Evolutionary conservation across 2,113 vertebrate species (phyloP).

Genomic region (Syngnathoides biaculeatus): DNA sequence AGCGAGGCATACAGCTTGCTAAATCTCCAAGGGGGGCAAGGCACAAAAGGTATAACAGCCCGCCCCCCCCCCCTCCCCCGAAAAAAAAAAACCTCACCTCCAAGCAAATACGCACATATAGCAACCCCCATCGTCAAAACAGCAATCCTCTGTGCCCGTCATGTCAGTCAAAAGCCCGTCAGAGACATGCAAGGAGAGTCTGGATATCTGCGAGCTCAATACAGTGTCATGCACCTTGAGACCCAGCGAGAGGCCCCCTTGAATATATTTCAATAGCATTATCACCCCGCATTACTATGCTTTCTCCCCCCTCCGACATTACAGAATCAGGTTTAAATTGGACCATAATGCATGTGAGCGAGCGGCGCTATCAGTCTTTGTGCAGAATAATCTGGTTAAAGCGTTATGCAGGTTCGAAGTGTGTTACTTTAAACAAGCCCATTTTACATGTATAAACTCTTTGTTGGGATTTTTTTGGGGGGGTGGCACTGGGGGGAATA

Average conservation of each 20-base stretch:
- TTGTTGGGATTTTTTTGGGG: conserved; percentile 3
- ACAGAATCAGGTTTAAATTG: conserved; percentile 56
- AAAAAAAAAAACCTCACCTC: conserved; percentile 44
- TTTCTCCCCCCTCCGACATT: conserved; percentile 39
- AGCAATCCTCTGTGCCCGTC: conserved; percentile 67
- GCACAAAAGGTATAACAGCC: conserved; percentile 66
- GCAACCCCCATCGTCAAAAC: conserved; percentile 56
- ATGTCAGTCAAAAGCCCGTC: conserved; percentile 71
- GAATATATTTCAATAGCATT: conserved; percentile 75
- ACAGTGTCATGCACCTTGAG: conserved; percentile 71
- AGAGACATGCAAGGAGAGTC: conserved; percentile 70
- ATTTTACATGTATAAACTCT: not conserved
- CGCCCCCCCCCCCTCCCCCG: conserved; percentile 47
- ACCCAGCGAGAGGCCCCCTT: conserved; percentile 68
- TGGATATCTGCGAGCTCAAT: conserved; percentile 71
- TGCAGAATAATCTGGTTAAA: conserved; percentile 36
- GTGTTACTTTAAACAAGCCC: conserved; percentile 12
- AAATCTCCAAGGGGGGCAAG: conserved; percentile 60
- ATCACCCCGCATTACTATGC: conserved; percentile 61
- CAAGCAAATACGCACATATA: conserved; percentile 45
- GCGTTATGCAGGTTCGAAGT: conserved; percentile 18
- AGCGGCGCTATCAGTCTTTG: conserved; percentile 38
- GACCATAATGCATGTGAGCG: conserved; percentile 44
- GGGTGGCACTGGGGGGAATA: not conserved
- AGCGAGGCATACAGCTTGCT: conserved; percentile 65